Base-by-base conservation (phyloP, 1,140 invertebrate genomes). In the Coboldia fuscipes region DNA sequence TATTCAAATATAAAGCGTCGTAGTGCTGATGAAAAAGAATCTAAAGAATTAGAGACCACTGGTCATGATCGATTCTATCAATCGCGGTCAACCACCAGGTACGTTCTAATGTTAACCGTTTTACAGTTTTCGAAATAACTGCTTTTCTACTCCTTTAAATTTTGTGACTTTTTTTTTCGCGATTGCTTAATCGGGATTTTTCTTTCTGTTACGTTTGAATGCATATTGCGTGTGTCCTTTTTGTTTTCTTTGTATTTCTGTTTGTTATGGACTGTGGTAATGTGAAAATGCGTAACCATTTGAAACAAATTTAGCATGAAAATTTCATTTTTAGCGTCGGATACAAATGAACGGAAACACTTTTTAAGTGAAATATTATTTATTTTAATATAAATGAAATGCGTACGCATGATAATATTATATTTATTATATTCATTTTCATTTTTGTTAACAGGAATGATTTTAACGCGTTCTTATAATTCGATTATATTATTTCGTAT, bases 61-160 rank as follows among this genome's bases (percentile, higher is more conserved):
- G 75, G 76, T 2, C 76, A 80, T 41, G 76, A 79, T 41, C 57
- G 72, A 36, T 79, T 77, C 45, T 77, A 72, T 42, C 71, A 75
- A 44, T 68, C 72, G 26, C 57, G 68, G 2, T 60, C 68, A 3
- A 60, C 65, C 22, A 62, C 64, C 3, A 67, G 63, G 37, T 56
- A 54, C 51, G 48, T 50, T 32, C 34, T 20, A 10, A 23, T 10
- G 10, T 16, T 18, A n/a, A 8, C 6, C 7, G 8, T 15, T 8
- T 12, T 15, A 19, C 10, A 10, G 15, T 32, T 32, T 32, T 32
- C 8, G 16, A 20, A 15, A 10, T 16, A 32, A 17, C 10, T 18
- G 7, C 10, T 6, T 32, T 13, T 16, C 7, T 6, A 30, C 15
- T 30, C 13, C 12, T 14, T 13, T 9, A 7, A 9, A 30, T 13